phyloP scores from a whole-genome alignment of 1,140 invertebrate species.

The Phortica variegata region DNA sequence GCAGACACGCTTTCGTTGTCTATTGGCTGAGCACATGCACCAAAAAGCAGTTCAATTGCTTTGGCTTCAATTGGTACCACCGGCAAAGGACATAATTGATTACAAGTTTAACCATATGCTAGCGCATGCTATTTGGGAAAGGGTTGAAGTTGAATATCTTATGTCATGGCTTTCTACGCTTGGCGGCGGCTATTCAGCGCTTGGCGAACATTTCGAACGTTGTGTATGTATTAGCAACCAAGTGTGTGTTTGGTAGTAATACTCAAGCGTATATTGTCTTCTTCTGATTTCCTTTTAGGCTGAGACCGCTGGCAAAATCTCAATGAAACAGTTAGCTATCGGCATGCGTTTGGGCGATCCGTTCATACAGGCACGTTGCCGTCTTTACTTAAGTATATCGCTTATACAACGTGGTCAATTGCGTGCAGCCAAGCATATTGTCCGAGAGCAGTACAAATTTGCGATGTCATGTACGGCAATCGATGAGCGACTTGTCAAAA shows the following conservation, averaged over 20 bases:
- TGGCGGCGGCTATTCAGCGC: constrained; percentile 89
- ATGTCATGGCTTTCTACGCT: constrained; percentile 96
- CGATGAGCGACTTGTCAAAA: constrained; percentile 68
- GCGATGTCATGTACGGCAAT: constrained; percentile 55
- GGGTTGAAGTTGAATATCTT: constrained; percentile 76
- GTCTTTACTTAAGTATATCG: constrained; percentile 83
- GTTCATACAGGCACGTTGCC: constrained; percentile 73
- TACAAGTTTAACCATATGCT: constrained; percentile 63
- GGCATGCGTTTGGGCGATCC: constrained; percentile 81
- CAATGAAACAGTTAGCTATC: constrained; percentile 75
- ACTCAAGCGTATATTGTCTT: neutral
- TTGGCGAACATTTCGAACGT: constrained; percentile 79
- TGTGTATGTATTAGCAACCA: constrained; percentile 67
- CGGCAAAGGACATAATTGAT: constrained; percentile 66
- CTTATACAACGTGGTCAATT: constrained; percentile 77
- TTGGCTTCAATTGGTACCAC: constrained; percentile 57
- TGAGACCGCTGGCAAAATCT: constrained; percentile 82
- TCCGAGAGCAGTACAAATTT: constrained; percentile 66
- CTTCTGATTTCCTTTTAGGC: constrained; percentile 64
- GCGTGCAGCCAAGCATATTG: constrained; percentile 65
- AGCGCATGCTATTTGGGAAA: constrained; percentile 62
- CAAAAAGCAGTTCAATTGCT: constrained; percentile 27
- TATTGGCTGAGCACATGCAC: constrained; percentile 11
- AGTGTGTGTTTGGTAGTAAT: neutral
- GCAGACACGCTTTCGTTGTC: constrained; percentile 6